Percentiles rank a stretch among this genome's conserved stretches.
phyloP scores from a whole-genome alignment of 2,113 vertebrate species.

The Brachirus orientalis region DNA sequence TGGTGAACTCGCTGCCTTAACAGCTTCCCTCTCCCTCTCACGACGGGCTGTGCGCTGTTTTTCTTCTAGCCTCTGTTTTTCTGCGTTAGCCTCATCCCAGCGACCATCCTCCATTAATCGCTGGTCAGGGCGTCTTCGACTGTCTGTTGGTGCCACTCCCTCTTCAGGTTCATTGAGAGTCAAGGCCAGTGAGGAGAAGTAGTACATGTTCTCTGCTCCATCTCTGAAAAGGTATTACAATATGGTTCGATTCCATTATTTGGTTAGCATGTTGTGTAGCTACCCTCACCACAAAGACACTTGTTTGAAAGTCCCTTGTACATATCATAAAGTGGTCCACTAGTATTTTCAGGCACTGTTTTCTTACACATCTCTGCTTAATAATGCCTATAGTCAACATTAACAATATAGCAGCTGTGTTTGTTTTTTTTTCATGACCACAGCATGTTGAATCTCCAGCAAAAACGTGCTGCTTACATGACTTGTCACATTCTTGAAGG shows the following conservation, averaged over 20 bases:
- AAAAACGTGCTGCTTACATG: too few species aligned
- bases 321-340: too few species aligned
- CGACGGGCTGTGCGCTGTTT: slow-evolving; percentile 90
- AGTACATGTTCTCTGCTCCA: slow-evolving; percentile 96
- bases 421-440: too few species aligned
- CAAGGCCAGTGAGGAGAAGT: slow-evolving; percentile 92
- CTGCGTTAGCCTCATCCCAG: slow-evolving; percentile 95
- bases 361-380: too few species aligned
- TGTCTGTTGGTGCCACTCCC: slow-evolving; percentile 91
- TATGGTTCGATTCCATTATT: not conserved
- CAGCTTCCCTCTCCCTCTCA: slow-evolving; percentile 88
- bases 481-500: too few species aligned
- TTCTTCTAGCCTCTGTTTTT: slow-evolving; percentile 96
- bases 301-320: too few species aligned
- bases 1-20: slow-evolving; percentile 71
- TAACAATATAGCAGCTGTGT: too few species aligned
- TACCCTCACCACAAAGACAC: too few species aligned
- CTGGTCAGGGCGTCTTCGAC: slow-evolving; percentile 91
- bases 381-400: too few species aligned
- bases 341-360: too few species aligned
- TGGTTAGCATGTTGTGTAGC: too few species aligned
- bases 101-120: slow-evolving; percentile 93
- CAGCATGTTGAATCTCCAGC: too few species aligned
- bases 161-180: slow-evolving; percentile 90
- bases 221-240: slow-evolving; percentile 78